Evolutionary conservation across 1,140 invertebrate species (phyloP), one percentile per base, ranked within the genome.

Genomic region (Gonioctena quinquepunctata): DNA sequence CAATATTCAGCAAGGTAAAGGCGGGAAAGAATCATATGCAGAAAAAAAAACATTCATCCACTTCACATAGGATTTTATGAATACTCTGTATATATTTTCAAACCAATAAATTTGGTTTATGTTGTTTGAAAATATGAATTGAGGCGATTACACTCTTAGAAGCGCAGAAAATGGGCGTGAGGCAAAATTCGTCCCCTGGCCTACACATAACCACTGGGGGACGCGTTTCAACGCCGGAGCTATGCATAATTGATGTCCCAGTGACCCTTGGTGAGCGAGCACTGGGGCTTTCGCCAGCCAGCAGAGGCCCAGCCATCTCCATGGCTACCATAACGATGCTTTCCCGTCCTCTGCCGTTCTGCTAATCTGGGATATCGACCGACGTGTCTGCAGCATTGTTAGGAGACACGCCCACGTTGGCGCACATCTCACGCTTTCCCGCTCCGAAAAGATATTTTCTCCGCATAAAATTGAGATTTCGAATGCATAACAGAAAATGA

Each of bases 291-390:
- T 62, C 54, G 33, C 33, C 57, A 28, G 52, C 52, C 54, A 23
- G 25, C 57, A 28, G 52, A 50, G 63, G 64, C 70, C 65, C 60
- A 68, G 63, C 57, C 68, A 50, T 72, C 27, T 25, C 71, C 59
- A 73, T 28, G 71, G 68, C 23, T 62, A 66, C 71, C 11, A 18
- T 49, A 73, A 73, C 71, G 71, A 73, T 73, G 71, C 71, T 73
- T 73, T 69, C 25, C 50, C 48, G 33, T 56, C 49, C 52, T 54
- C 33, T 23, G 21, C 21, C 23, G 23, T 25, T 3, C 61, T 16
- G 42, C 61, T 63, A 63, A 63, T 63, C 61, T 63, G 65, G n/a
- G 64, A 66, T 71, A 67, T 70, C 69, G 69, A 70, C 69, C 69
- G 54, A 54, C 23, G 21, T 27, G 48, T 67, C 70, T 61, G 65